phyloP scores from a whole-genome alignment of 35 echinoderm and acorn worm species.

The Apostichopus japonicus region DNA sequence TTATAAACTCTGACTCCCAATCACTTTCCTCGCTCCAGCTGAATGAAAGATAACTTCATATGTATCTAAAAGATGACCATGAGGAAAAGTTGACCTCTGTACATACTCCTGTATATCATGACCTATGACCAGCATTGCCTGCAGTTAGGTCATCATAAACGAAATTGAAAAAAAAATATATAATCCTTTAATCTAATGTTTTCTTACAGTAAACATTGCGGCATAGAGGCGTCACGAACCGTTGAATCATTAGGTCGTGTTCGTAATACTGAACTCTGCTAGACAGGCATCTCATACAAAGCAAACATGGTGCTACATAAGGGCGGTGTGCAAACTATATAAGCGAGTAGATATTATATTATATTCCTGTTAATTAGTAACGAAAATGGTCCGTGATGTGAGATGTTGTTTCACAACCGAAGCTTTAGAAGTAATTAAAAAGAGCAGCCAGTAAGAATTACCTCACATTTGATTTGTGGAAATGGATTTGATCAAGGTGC shows the following conservation, averaged over 20 bases:
- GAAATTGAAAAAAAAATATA: not conserved
- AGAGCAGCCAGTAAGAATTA: not conserved
- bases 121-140: not conserved
- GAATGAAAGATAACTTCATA: too few species aligned
- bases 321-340: not conserved
- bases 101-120: not conserved
- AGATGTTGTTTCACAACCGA: not conserved
- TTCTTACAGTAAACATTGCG: not conserved
- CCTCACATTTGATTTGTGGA: not conserved
- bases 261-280: not conserved
- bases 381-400: not conserved
- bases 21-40: too few species aligned
- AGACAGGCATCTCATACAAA: not conserved
- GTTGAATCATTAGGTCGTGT: not conserved
- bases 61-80: too few species aligned
- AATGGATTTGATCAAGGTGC: not conserved
- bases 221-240: not conserved
- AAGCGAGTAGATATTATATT: not conserved
- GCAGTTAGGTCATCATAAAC: not conserved
- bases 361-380: not conserved
- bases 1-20: too few species aligned
- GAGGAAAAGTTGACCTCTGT: not conserved
- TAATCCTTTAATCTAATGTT: not conserved
- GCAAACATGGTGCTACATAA: not conserved
- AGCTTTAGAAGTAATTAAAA: not conserved